Evolutionary conservation across 2,113 vertebrate genomes (phyloP), one percentile per base, ranked within the genome.

Genomic region (Octodon degus): DNA sequence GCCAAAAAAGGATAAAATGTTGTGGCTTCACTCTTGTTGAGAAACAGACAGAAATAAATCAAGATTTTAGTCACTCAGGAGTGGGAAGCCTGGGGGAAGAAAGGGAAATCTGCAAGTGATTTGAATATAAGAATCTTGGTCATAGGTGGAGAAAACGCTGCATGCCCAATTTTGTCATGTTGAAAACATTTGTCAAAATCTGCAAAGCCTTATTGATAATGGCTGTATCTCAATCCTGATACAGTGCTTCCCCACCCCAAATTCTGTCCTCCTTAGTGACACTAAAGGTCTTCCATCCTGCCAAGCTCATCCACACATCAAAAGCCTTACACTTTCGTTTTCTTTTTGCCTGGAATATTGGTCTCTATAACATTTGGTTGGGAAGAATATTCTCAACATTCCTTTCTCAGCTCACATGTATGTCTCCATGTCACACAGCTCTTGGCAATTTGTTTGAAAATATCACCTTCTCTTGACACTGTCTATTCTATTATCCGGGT

Each of bases 91-190:
- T 86, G 30, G 7, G 25, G 32, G 50, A 40, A 86, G 58, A 34
- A 83, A 84, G 53, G 70, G 65, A 55, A 91, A 80, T 67, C 65
- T 43, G 6, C 50, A 76, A 47, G 72, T 55, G 7, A 83, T 86
- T 7, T 62, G 62, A 62, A 37, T 27, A 7, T 16, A 70, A 72
- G 40, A 79, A 82, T 92, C 47, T 79, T 58, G 34, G 40, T 67
- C 62, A 90, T 92, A 77, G 37, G 43, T 53, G 79, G 32, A 86
- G 85, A 85, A 96, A 96, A 94, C 50, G 17, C 25, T 67, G 19
- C 20, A 65, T 8, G 2, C 5, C 34, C 43, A 83, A 55, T 92
- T 96, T 94, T 96, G 89, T 68, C 82, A 92, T 32, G 25, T 79
- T 17, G 27, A 50, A 47, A 40, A 79, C 27, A 50, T 79, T 19